phyloP scores from a whole-genome alignment of 2,797 vertebrate genomes.

The Phalanger gymnotis region DNA sequence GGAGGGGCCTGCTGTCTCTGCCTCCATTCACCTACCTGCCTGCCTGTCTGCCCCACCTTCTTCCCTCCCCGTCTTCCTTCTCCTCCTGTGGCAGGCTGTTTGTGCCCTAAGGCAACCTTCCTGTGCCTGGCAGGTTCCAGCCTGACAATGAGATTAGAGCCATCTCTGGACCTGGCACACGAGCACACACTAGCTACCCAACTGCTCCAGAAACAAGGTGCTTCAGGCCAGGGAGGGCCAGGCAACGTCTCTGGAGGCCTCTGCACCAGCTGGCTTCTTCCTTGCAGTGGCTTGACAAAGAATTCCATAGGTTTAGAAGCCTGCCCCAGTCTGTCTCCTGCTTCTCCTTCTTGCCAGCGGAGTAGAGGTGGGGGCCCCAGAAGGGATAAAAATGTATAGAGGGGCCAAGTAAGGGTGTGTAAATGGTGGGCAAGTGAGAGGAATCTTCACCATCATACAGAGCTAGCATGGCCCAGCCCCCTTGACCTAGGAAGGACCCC shows the following conservation, averaged over 20 bases:
- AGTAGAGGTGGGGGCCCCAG: background rate
- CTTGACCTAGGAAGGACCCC: background rate
- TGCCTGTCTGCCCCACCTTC: background rate
- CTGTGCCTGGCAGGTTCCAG: constrained; percentile 78
- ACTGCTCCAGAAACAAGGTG: constrained; percentile 60
- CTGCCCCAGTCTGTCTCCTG: background rate
- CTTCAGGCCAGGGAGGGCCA: constrained; percentile 72
- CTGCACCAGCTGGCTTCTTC: constrained; percentile 67
- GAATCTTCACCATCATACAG: background rate
- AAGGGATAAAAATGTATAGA: background rate
- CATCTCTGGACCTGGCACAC: constrained; percentile 61
- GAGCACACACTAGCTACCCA: constrained; percentile 10
- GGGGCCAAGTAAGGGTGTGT: background rate
- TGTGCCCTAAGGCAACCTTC: constrained; percentile 70
- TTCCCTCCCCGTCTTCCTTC: background rate
- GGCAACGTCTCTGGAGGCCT: constrained; percentile 52
- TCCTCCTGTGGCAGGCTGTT: constrained; percentile 74
- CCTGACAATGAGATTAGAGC: constrained; percentile 68
- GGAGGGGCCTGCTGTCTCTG: constrained; percentile 48
- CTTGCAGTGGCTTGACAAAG: background rate
- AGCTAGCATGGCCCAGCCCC: background rate
- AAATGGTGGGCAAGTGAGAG: background rate
- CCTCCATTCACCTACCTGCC: background rate
- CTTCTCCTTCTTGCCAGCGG: background rate
- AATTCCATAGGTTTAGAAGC: background rate